A percentile compares a stretch with the other conserved stretches of the same genome.
These are phyloP conservation scores for Eubasilissa splendida DNA, from an alignment of 2,888 invertebrate species.

Conservation along the genomic window DNA sequence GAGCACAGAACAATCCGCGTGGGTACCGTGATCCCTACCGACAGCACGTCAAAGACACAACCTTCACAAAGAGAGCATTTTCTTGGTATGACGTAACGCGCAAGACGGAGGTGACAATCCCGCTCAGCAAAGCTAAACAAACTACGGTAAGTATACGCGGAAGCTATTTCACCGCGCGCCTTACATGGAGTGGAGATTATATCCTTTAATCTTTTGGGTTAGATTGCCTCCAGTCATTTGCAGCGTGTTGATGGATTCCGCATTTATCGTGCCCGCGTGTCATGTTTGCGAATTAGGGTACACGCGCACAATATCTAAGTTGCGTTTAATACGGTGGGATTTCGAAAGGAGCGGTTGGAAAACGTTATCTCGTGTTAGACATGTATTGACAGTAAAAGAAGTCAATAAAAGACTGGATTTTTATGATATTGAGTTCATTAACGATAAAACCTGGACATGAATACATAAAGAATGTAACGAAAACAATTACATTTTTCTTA, in stretches of 20 bases:
- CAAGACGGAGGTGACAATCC: background rate
- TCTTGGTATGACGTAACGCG: background rate
- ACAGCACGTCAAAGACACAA: constrained; percentile 3
- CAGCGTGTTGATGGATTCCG: background rate
- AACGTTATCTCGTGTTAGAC: too few relatives aligned
- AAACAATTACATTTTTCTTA: too few relatives aligned
- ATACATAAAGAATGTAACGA: too few relatives aligned
- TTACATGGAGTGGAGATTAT: background rate
- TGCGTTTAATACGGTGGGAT: background rate
- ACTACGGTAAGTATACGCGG: background rate
- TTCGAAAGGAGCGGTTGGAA: too few relatives aligned
- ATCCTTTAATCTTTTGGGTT: constrained; percentile 1
- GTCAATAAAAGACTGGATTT: too few relatives aligned
- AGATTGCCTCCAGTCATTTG: background rate
- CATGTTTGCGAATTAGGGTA: background rate
- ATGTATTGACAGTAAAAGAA: too few relatives aligned
- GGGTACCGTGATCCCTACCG: background rate
- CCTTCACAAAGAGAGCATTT: constrained; percentile 4
- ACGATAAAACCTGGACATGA: too few relatives aligned
- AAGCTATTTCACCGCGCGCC: background rate
- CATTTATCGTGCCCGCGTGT: background rate
- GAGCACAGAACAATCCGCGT: background rate
- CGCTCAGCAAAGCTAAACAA: constrained; percentile 9
- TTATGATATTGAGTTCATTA: too few relatives aligned
- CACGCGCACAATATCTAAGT: background rate